phyloP scores from a whole-genome alignment of 2,888 invertebrate species.

The Dromius quadrimaculatus region DNA sequence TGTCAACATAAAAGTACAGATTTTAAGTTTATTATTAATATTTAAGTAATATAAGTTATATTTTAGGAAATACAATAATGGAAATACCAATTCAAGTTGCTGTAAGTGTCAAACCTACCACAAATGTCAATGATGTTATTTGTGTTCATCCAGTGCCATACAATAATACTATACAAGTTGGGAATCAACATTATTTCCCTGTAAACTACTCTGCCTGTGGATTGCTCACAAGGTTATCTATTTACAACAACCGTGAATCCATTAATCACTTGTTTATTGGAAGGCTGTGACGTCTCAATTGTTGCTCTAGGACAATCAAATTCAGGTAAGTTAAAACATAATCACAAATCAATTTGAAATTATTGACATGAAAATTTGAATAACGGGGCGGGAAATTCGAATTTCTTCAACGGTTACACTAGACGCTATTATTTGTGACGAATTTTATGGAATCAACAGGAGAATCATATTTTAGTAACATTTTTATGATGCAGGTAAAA shows the following conservation, averaged over 20 bases:
- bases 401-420: no score
- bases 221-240: conserved; percentile 74
- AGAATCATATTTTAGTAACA: no score
- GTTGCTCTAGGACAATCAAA: conserved; percentile 75
- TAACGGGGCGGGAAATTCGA: no score
- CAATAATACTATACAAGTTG: conserved; percentile 72
- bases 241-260: conserved; percentile 76
- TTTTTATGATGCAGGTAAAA: conserved; percentile 81
- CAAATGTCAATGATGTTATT: conserved; percentile 69
- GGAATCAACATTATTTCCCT: conserved; percentile 72
- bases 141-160: conserved; percentile 73
- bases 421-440: conserved; percentile 62
- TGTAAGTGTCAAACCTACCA: conserved; percentile 75
- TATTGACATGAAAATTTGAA: no score
- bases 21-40: not conserved
- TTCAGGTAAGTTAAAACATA: no score
- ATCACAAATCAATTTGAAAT: no score
- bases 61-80: no score
- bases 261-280: conserved; percentile 75
- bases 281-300: conserved; percentile 82
- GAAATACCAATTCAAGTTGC: conserved; percentile 81
- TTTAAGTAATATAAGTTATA: not conserved
- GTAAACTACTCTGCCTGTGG: conserved; percentile 72
- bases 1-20: not conserved
- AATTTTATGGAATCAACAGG: no score